Evolutionary conservation across 64 coral and sea anemone species (phyloP), one percentile per base, ranked within the genome.

Genomic region (Hydrozoanthus tunicans): DNA sequence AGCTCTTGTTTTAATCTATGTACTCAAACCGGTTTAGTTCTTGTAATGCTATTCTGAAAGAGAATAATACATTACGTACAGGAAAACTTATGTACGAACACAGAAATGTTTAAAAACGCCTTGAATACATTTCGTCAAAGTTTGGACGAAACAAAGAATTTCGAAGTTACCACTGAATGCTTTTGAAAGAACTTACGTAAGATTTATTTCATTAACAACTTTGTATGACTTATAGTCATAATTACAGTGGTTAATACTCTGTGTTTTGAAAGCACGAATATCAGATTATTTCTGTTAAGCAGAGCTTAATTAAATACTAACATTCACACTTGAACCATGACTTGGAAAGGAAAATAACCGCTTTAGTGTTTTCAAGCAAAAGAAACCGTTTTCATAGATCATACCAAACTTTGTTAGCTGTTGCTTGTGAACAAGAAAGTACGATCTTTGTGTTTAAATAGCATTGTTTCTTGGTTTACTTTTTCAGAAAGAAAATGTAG

Each of bases 401-500:
- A 83, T 24, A 85, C 81, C 6, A 8, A 6, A 8, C 15, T 3
- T 26, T 32, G 51, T 59, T 73, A 86, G 23, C 83, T 73, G 68
- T 9, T 86, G 23, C 59, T 13, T 60, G 56, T 56, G 84, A 75
- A 88, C 68, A 88, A 88, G 67, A 62, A 51, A 73, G 51, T 5
- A 13, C 5, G 56, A 58, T 73, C 24, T 74, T 17, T 59, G 73
- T 88, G 55, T 3, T 23, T 75, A 43, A 43, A 43, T 75, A 27
- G 84, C 6, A 59, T 73, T 88, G 68, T 73, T 26, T 32, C 9
- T 74, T 60, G 73, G 68, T 88, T 88, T 88, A 88, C 84, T 61
- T 88, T 88, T 58, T 12, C 4, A 74, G 9, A 88, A 74, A 88
- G 67, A 74, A 88, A 74, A 27, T 88, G 69, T 26, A 12, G 54